These are phyloP conservation scores for Cenopis cana DNA, from an alignment of 2,888 invertebrate genomes.

Conservation along the genomic window DNA sequence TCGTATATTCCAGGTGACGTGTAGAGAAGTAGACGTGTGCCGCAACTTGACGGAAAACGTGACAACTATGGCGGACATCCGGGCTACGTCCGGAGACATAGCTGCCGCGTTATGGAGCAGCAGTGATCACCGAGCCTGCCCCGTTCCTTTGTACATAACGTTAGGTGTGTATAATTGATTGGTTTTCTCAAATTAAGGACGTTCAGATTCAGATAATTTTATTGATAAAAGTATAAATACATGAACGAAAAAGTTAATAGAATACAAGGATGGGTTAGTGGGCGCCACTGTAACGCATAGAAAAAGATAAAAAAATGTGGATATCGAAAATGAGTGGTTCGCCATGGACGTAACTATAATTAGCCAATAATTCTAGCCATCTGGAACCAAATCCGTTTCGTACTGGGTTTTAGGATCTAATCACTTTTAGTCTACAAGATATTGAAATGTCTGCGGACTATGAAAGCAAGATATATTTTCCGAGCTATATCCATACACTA, in stretches of 20 bases:
- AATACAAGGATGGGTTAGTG: neutral
- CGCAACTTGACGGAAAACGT: constrained; percentile 75
- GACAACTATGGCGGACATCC: constrained; percentile 81
- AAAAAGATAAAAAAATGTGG: no score
- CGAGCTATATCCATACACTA: neutral
- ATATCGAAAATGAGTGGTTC: no score
- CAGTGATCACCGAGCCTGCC: constrained; percentile 91
- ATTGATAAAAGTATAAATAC: no score
- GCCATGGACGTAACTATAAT: no score
- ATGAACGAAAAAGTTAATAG: no score
- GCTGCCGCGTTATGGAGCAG: constrained; percentile 73
- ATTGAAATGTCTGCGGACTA: no score
- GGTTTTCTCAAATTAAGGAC: no score
- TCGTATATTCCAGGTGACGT: constrained; percentile 69
- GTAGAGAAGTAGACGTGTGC: constrained; percentile 74
- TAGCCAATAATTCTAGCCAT: neutral
- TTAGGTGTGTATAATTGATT: constrained; percentile 70
- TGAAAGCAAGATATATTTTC: neutral
- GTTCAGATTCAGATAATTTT: no score
- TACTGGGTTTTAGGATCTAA: no score
- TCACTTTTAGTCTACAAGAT: no score
- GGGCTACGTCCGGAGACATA: constrained; percentile 64
- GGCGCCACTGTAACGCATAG: no score
- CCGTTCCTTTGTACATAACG: constrained; percentile 94
- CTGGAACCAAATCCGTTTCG: no score